These are phyloP conservation scores for Prunella fulvescens DNA, from an alignment of 2,113 vertebrate species.

Conservation along the genomic window DNA sequence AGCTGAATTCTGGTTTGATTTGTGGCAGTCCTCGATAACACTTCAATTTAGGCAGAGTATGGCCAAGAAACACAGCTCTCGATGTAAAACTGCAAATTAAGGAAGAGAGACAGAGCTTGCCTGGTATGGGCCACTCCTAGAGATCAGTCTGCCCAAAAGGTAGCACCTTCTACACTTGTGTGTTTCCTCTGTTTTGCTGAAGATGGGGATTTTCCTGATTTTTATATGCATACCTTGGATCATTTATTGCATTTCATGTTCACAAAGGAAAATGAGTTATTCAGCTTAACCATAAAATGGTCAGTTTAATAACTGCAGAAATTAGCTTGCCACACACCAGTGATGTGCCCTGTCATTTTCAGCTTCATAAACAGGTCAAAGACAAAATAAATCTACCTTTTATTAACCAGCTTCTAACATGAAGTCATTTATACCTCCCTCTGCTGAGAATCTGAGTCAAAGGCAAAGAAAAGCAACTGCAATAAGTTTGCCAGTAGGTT, in stretches of 20 bases:
- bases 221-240: background rate
- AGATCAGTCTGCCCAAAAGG: background rate
- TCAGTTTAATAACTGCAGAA: constrained; percentile 58
- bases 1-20: background rate
- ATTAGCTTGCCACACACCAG: constrained; percentile 64
- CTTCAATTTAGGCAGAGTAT: background rate
- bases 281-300: background rate
- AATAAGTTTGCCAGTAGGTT: constrained; percentile 63
- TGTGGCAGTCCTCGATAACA: background rate
- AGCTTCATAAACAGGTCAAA: constrained; percentile 71
- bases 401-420: constrained; percentile 73
- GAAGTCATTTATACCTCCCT: constrained; percentile 61
- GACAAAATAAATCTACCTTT: constrained; percentile 72
- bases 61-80: background rate
- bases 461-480: constrained; percentile 56
- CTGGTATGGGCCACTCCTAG: background rate
- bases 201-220: background rate
- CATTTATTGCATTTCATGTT: background rate
- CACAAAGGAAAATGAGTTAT: background rate
- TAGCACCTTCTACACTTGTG: background rate
- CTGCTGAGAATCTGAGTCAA: constrained; percentile 36
- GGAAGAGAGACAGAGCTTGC: fast-evolving
- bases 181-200: background rate
- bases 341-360: constrained; percentile 56
- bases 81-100: background rate